Evolutionary conservation across 1,140 invertebrate species (phyloP).

Genomic region (Sitodiplosis mosellana): DNA sequence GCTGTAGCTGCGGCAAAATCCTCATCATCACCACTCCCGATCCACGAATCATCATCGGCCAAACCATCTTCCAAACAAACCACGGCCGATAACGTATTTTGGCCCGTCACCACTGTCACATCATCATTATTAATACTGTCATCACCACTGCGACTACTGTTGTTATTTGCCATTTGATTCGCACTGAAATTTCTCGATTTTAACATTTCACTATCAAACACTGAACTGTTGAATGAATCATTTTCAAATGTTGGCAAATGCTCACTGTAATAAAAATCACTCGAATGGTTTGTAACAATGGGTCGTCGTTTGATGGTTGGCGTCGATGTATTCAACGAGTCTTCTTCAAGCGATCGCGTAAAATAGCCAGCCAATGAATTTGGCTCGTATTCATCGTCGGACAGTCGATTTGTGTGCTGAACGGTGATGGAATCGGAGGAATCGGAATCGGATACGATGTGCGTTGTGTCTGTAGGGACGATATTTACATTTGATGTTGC

Average conservation of each 20-base stretch:
- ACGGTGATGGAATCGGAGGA: slow-evolving; percentile 14
- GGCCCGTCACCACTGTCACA: slow-evolving; percentile 41
- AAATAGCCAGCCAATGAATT: slow-evolving; percentile 26
- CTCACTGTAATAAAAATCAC: slow-evolving; percentile 16
- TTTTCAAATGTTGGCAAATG: neutral
- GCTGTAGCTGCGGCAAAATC: slow-evolving; percentile 30
- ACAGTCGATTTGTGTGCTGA: slow-evolving; percentile 9
- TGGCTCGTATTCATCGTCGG: slow-evolving; percentile 16
- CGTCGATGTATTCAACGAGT: slow-evolving; percentile 21
- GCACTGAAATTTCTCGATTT: neutral
- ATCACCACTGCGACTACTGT: neutral
- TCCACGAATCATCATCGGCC: slow-evolving; percentile 74
- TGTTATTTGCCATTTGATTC: slow-evolving; percentile 1
- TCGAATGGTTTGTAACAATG: neutral
- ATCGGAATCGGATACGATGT: slow-evolving; percentile 32
- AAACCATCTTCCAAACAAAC: slow-evolving; percentile 64
- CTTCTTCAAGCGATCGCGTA: slow-evolving; percentile 10
- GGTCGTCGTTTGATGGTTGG: slow-evolving; percentile 12
- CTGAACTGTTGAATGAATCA: neutral
- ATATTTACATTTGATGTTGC: slow-evolving; percentile 36
- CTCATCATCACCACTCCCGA: slow-evolving; percentile 60
- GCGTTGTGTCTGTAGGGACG: slow-evolving; percentile 50
- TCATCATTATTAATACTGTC: slow-evolving; percentile 14
- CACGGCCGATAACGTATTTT: slow-evolving; percentile 42
- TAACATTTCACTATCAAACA: neutral